phyloP scores from a whole-genome alignment of 2,113 vertebrate genomes.

The Epinephelus moara region DNA sequence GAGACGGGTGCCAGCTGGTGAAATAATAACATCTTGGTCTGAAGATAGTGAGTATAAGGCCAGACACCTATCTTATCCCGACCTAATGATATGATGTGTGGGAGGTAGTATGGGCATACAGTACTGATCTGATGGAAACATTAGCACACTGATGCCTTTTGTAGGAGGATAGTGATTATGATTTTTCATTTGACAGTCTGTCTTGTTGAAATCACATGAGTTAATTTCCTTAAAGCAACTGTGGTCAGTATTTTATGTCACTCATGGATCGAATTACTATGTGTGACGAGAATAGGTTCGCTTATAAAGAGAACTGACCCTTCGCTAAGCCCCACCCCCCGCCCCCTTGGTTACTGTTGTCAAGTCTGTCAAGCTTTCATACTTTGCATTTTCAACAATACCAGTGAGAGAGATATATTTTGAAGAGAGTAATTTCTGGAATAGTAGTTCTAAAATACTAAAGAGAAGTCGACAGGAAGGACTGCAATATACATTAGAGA shows the following conservation, averaged over 20 bases:
- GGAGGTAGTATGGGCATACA: constrained; percentile 10
- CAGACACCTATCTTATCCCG: constrained; percentile 56
- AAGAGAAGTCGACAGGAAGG: no score
- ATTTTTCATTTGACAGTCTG: constrained; percentile 18
- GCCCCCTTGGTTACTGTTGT: no score
- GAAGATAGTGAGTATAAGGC: constrained; percentile 46
- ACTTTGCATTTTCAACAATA: no score
- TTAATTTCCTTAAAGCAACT: constrained; percentile 14
- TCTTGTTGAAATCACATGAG: constrained; percentile 8
- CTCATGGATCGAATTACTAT: constrained; percentile 13
- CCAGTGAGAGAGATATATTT: no score
- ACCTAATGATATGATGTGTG: constrained; percentile 39
- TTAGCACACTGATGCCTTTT: constrained; percentile 20
- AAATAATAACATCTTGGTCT: constrained; percentile 75
- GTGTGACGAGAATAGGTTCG: neutral
- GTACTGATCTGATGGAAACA: constrained; percentile 14
- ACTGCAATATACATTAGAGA: no score
- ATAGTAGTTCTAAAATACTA: no score
- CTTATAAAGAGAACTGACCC: neutral
- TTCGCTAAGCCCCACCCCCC: no score
- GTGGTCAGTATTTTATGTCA: constrained; percentile 21
- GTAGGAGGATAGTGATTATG: constrained; percentile 1
- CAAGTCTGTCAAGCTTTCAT: no score
- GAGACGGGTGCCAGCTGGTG: constrained; percentile 54
- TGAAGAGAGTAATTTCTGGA: no score